A percentile compares a stretch with the other conserved stretches of the same genome.
phyloP scores from a whole-genome alignment of 2,888 invertebrate genomes.

The Andrena haemorrhoa region DNA sequence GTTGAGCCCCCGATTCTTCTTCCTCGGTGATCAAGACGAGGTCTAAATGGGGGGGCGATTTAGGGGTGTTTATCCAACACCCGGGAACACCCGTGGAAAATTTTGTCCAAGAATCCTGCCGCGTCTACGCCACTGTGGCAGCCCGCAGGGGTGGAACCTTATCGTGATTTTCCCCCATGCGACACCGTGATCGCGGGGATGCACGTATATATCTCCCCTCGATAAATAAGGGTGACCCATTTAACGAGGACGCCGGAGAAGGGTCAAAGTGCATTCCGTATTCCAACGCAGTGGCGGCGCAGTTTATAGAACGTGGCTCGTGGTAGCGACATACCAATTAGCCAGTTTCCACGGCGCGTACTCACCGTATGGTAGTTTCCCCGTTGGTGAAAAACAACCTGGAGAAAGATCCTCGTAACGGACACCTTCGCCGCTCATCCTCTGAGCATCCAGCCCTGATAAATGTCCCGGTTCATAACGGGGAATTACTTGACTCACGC shows the following conservation, averaged over 20 bases:
- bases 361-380: constrained; percentile 51
- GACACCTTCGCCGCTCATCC: not conserved
- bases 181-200: constrained; percentile 40
- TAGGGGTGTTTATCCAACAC: constrained; percentile 12
- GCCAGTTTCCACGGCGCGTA: constrained; percentile 75
- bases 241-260: constrained; percentile 53
- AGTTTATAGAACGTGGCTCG: constrained; percentile 74
- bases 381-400: constrained; percentile 52
- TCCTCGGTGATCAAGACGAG: not conserved
- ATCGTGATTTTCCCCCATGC: constrained; percentile 35
- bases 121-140: constrained; percentile 10
- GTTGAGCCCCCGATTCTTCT: too few species aligned
- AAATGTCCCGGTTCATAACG: constrained; percentile 36
- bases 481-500: not conserved
- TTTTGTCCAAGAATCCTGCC: constrained; percentile 26
- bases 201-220: constrained; percentile 41
- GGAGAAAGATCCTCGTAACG: constrained; percentile 34
- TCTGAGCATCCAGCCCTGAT: not conserved
- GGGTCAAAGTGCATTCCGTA: constrained; percentile 76
- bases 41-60: not conserved
- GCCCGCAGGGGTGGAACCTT: constrained; percentile 39
- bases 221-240: constrained; percentile 74
- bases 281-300: constrained; percentile 71
- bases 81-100: constrained; percentile 27
- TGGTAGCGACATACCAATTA: constrained; percentile 79